These are phyloP conservation scores for Tipula vernalis DNA, from an alignment of 2,888 invertebrate species.

Conservation along the genomic window DNA sequence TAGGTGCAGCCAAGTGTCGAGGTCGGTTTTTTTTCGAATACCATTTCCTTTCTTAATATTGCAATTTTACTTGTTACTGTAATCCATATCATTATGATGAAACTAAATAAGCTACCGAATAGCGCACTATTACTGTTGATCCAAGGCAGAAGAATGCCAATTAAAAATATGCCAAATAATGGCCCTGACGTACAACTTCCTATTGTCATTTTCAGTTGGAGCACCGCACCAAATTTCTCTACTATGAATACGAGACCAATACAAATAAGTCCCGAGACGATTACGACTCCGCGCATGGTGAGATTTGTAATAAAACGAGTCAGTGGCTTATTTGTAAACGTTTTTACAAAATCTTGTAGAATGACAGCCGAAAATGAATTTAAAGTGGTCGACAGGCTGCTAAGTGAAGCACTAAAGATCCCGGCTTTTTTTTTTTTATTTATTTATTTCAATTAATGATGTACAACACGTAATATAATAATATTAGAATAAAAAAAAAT, in stretches of 20 bases:
- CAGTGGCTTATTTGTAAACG: neutral
- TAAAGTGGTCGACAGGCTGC: constrained; percentile 39
- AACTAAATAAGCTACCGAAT: constrained; percentile 13
- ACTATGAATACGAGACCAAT: too few relatives aligned
- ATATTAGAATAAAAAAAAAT: too few relatives aligned
- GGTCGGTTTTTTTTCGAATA: constrained; percentile 38
- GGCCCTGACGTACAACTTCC: too few relatives aligned
- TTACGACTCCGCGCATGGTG: constrained; percentile 14
- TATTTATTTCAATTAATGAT: too few relatives aligned
- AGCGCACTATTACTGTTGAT: constrained; percentile 42
- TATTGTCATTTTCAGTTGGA: too few relatives aligned
- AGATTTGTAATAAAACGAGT: neutral
- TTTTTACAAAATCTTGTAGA: constrained; percentile 17
- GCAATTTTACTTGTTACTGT: constrained; percentile 48
- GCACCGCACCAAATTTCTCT: too few relatives aligned
- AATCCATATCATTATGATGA: constrained; percentile 50
- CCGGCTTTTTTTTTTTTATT: too few relatives aligned
- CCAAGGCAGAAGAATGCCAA: constrained; percentile 54
- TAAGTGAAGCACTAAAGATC: constrained; percentile 75
- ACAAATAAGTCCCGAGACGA: too few relatives aligned
- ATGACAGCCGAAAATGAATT: constrained; percentile 10
- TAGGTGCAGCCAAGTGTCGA: too few relatives aligned
- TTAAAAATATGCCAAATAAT: constrained; percentile 56
- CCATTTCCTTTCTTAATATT: constrained; percentile 38
- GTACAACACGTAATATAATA: too few relatives aligned